A percentile compares a stretch with the other conserved stretches of the same genome.
Conservation (phyloP, 2,888 invertebrate genomes). For the Pilophorus perplexus region DNA sequence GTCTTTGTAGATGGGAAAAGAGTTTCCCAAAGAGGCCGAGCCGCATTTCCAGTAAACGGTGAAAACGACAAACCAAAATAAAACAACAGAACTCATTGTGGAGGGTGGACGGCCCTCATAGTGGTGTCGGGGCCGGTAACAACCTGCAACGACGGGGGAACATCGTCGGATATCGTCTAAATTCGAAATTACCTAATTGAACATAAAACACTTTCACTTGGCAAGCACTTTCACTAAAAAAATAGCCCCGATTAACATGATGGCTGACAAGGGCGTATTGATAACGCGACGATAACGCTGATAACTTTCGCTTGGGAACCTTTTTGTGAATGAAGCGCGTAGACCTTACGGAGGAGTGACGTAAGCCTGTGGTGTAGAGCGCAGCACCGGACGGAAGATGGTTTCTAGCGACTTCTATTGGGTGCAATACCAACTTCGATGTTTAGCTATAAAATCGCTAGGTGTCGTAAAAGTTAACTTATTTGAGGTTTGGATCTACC, state of each 20-base stretch:
- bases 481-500: too few species aligned
- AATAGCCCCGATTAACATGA: not conserved
- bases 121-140: not conserved
- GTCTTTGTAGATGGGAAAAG: constrained; percentile 56
- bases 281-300: too few species aligned
- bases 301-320: too few species aligned
- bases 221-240: not conserved
- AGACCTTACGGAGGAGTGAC: too few species aligned
- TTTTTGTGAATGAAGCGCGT: too few species aligned
- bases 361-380: too few species aligned
- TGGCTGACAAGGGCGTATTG: not conserved
- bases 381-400: too few species aligned
- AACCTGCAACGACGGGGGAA: not conserved
- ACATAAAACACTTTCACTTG: not conserved
- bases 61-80: constrained; percentile 20
- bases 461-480: too few species aligned
- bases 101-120: constrained; percentile 15
- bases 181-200: not conserved
- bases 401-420: too few species aligned
- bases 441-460: too few species aligned
- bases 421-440: too few species aligned
- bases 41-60: constrained; percentile 1
- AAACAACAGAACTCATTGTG: constrained; percentile 19
- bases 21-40: constrained; percentile 54
- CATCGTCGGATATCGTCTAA: not conserved